Conservation (phyloP, 2,888 invertebrate genomes). For the Campoplex nolae region DNA sequence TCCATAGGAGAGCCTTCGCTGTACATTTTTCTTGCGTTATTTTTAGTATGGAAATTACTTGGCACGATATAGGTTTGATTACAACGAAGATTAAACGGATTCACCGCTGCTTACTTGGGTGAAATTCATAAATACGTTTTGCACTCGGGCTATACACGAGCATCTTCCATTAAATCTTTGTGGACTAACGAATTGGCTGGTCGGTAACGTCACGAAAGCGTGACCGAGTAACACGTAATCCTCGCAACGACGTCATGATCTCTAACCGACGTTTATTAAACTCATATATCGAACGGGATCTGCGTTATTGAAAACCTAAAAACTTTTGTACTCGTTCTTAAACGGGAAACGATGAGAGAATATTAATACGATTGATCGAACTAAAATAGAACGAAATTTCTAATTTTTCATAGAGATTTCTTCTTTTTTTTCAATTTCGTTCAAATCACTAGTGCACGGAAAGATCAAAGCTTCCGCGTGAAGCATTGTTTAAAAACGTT, state of each 20-base stretch:
- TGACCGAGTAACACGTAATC: conserved; percentile 63
- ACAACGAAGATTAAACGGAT: conserved; percentile 51
- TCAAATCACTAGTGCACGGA: background rate
- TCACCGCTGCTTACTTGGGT: conserved; percentile 40
- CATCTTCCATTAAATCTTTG: conserved; percentile 59
- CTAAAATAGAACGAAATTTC: background rate
- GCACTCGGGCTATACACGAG: conserved; percentile 24
- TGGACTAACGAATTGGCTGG: conserved; percentile 62
- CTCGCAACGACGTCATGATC: conserved; percentile 28
- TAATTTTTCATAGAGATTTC: background rate
- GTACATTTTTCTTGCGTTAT: background rate
- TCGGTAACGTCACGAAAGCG: conserved; percentile 64
- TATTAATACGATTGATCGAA: background rate
- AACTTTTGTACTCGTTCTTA: background rate
- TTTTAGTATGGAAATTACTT: background rate
- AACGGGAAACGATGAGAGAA: background rate
- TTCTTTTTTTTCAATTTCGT: background rate
- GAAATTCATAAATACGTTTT: conserved; percentile 60
- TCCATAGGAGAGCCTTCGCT: background rate
- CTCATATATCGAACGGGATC: background rate
- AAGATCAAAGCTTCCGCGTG: background rate
- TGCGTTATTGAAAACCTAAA: background rate
- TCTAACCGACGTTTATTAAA: conserved; percentile 11
- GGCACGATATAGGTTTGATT: conserved; percentile 39
- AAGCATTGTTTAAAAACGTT: background rate